These are phyloP conservation scores for Valencia hispanica DNA, from an alignment of 2,797 vertebrate species.

Conservation along the genomic window DNA sequence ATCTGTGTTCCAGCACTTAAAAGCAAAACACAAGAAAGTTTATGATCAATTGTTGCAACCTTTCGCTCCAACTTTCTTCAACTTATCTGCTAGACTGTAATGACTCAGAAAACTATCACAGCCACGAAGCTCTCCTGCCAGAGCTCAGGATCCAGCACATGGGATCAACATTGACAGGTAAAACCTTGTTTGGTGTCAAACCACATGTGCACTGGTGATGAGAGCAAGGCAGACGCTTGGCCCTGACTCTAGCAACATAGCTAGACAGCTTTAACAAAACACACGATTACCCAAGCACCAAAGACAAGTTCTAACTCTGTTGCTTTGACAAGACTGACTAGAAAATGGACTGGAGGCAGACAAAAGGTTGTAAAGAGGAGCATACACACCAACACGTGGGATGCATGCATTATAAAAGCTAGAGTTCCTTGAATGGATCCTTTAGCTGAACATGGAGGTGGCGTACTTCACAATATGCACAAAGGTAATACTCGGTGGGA, in stretches of 20 bases:
- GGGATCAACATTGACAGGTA: conserved; percentile 21
- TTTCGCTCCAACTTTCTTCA: conserved; percentile 10
- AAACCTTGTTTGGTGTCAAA: conserved; percentile 37
- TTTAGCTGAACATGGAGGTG: conserved; percentile 12
- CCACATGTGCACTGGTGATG: conserved; percentile 45
- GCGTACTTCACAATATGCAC: conserved; percentile 1
- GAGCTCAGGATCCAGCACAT: conserved; percentile 29
- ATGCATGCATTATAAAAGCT: conserved; percentile 22
- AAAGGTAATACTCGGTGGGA: not conserved
- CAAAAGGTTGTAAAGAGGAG: conserved; percentile 14
- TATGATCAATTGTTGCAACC: conserved; percentile 42
- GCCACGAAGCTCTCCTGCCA: conserved; percentile 14
- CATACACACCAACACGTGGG: not conserved
- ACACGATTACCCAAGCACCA: conserved; percentile 67
- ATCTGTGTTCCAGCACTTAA: conserved; percentile 39
- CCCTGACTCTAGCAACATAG: conserved; percentile 55
- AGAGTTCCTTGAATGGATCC: conserved; percentile 3
- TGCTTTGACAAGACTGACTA: conserved; percentile 38
- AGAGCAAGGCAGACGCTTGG: conserved; percentile 51
- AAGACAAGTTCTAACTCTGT: conserved; percentile 33
- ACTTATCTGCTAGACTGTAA: conserved; percentile 9
- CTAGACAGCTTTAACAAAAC: conserved; percentile 71
- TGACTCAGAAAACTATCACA: conserved; percentile 23
- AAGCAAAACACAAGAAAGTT: conserved; percentile 50
- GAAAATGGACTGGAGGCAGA: conserved; percentile 39